phyloP scores from a whole-genome alignment of 2,888 invertebrate species.

The Arctia plantaginis region DNA sequence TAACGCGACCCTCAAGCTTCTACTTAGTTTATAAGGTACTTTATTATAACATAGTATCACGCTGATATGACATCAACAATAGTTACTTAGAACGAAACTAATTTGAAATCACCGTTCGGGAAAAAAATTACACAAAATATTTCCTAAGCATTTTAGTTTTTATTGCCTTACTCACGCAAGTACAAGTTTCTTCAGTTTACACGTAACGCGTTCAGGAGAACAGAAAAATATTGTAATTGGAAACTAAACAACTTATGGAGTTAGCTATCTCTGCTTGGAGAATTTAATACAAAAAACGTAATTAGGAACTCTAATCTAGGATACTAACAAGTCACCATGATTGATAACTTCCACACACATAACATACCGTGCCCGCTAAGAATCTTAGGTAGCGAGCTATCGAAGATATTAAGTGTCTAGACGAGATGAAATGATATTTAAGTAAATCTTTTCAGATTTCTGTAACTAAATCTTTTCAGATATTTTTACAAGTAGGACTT shows the following conservation, averaged over 20 bases:
- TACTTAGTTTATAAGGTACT: slow-evolving; percentile 39
- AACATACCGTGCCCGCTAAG: slow-evolving; percentile 59
- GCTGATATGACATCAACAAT: slow-evolving; percentile 5
- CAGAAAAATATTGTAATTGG: background rate
- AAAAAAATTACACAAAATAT: background rate
- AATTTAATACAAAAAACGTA: background rate
- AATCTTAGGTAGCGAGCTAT: slow-evolving; percentile 76
- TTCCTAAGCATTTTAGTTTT: background rate
- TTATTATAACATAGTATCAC: slow-evolving; percentile 32
- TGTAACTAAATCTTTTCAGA: too few species aligned
- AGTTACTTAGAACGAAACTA: slow-evolving; percentile 15
- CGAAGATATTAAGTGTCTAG: slow-evolving; percentile 50
- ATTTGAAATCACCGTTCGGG: slow-evolving; percentile 48
- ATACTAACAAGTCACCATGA: background rate
- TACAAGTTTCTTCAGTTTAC: background rate
- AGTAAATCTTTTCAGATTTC: too few species aligned
- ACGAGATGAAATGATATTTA: too few species aligned
- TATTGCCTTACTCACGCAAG: background rate
- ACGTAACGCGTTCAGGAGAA: background rate
- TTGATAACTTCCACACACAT: background rate
- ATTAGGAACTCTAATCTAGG: background rate
- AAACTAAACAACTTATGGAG: background rate
- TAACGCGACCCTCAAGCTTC: slow-evolving; percentile 64
- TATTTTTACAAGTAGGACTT: too few species aligned
- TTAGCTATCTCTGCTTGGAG: background rate